Base-by-base conservation (phyloP, 1,140 invertebrate species). In the Ceratina australensis region DNA sequence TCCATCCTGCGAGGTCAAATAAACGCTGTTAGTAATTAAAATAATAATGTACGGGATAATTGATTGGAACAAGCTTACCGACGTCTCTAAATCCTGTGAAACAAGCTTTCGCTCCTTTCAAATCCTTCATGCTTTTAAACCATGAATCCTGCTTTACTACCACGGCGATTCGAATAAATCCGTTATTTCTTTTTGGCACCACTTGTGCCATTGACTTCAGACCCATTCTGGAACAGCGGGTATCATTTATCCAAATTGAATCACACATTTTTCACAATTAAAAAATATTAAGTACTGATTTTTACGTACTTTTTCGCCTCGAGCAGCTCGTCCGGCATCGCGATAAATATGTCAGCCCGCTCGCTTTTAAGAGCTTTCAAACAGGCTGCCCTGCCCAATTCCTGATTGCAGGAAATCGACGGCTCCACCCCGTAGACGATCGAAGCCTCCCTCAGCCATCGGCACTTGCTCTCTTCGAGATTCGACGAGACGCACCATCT, bases 351-450 rank as follows among this genome's bases (percentile, higher is more conserved):
- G 89, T 98, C 96, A 52, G 94, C 94, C 3, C 91, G 86, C 22
- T 93, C 93, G 3, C 92, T 86, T 12, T 92, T 87, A 0, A 97
- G 92, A 18, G 94, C 93, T 12, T 94, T 87, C 90, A 98, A 93
- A 84, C 97, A 98, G 7, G 93, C 92, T 0, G 91, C 88, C 26
- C 90, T 84, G 52, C 90, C 93, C 12, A 86, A 83, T 50, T 93
- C 92, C 67, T 94, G 90, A 0, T 94, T 86, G 81, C 96, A 97
- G 52, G 95, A 93, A 15, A 97, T 91, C n/a, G 94, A 93, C 0
- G 96, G 96, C 74, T 95, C 93, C 0, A 97, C 91, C 1, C 96
- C 95, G 83, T 95, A 94, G 1, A 95, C 94, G 3, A 93, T 91
- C 0, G 95, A 94, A 0, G 95, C 95, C 84, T 96, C 94, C 79